A percentile compares a stretch with the other conserved stretches of the same genome.
These are phyloP conservation scores for Emydoidea blandingii DNA, from an alignment of 2,797 vertebrate species.

Conservation along the genomic window DNA sequence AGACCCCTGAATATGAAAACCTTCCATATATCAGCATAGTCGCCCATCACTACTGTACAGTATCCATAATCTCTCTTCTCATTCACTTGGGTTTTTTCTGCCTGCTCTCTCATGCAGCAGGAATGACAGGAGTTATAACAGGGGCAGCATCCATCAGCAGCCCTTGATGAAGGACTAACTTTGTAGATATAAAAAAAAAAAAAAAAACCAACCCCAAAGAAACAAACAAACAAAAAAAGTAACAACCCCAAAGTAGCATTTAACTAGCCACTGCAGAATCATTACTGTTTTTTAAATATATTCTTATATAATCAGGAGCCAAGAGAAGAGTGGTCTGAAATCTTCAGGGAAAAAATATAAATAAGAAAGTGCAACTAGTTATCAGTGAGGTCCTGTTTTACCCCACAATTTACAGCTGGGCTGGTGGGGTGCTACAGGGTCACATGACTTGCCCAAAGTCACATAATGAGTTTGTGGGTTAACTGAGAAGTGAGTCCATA, in stretches of 20 bases:
- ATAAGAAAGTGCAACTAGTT: not conserved
- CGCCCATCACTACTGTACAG: not conserved
- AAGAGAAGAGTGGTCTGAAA: not conserved
- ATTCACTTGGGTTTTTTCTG: rapidly evolving
- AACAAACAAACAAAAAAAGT: not conserved
- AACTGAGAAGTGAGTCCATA: not conserved
- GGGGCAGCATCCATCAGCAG: not conserved
- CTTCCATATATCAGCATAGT: not conserved
- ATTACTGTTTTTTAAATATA: not conserved
- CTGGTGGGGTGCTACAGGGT: not conserved
- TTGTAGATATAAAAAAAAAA: not conserved
- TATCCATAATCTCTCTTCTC: not conserved
- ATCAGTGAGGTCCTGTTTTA: not conserved
- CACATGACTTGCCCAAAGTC: not conserved
- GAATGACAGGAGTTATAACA: not conserved
- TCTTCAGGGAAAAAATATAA: not conserved
- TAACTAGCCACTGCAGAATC: not conserved
- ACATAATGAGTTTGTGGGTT: not conserved
- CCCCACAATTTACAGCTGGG: not conserved
- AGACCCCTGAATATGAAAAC: not conserved
- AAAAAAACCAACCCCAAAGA: too few relatives aligned
- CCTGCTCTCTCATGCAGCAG: not conserved
- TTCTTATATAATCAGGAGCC: not conserved
- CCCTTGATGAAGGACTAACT: not conserved
- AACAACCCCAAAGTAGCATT: not conserved